Evolutionary conservation across 2,797 vertebrate species (phyloP), one percentile per base, ranked within the genome.

Genomic region (Helarctos malayanus): DNA sequence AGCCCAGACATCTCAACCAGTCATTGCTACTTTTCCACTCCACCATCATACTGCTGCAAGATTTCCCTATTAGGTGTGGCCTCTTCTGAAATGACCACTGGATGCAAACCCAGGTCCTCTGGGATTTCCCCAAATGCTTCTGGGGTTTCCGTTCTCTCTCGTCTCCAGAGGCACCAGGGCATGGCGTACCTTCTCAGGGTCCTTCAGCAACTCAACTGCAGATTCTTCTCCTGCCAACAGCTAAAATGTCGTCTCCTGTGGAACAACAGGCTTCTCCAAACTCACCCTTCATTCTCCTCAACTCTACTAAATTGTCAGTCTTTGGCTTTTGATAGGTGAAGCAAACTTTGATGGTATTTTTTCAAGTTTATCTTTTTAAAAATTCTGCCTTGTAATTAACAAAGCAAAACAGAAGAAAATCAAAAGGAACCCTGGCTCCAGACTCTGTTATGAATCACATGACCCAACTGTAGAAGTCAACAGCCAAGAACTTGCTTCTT

Each of bases 341-440:
- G 49, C 23, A 91, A 88, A 85, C 9, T 21, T 35, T 47, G 19
- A 57, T 89, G 59, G 54, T 2, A 18, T 9, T 4, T 35, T 94
- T 49, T 59, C 13, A 78, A 76, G n/a, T 88, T 87, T 69, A 52
- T 47, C 47, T 97, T 91, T 97, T 88, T 56, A 88, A 88, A 83
- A 73, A 73, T 54, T 57, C 59, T 61, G 9, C 29, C 52, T 68
- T 85, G 12, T 56, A 69, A 91, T 78, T 49, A 25, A 88, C 47
- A 68, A 83, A 95, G 57, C 27, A 61, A 89, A 96, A 71, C 80
- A 54, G 89, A 86, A 49, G 45, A 76, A 76, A 32, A 49, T 76
- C 27, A 49, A 49, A 73, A 32, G 12, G 29, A 88, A 32, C 13
- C 14, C 19, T 52, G 13, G 56, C 27, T 97, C 76, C 56, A 29